phyloP scores from a whole-genome alignment of 2,113 vertebrate species.

The Argyrosomus japonicus region DNA sequence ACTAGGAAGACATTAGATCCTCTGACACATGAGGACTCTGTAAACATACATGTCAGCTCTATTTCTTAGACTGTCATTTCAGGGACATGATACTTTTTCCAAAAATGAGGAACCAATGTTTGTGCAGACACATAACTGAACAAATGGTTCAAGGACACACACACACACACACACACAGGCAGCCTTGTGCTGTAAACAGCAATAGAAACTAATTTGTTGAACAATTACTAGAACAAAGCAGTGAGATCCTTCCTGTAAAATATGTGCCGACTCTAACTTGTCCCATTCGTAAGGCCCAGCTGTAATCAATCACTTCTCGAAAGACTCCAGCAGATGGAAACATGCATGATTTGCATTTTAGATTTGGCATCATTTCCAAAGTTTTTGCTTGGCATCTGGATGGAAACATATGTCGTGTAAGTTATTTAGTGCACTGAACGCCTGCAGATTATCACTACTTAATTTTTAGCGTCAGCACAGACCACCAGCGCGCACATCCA shows the following conservation, averaged over 20 bases:
- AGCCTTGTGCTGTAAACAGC: background rate
- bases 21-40: background rate
- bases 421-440: slow-evolving; percentile 23
- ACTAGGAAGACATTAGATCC: background rate
- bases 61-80: background rate
- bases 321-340: slow-evolving; percentile 47
- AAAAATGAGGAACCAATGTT: background rate
- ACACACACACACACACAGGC: background rate
- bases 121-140: background rate
- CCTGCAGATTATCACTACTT: slow-evolving; percentile 55
- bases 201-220: slow-evolving; percentile 1
- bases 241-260: slow-evolving; percentile 16
- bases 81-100: background rate
- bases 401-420: slow-evolving; percentile 15
- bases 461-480: slow-evolving; percentile 12
- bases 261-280: background rate
- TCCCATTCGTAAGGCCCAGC: background rate
- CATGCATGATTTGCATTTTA: slow-evolving; percentile 31
- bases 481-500: background rate
- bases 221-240: background rate
- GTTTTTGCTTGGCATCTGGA: slow-evolving; percentile 34
- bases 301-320: slow-evolving; percentile 8
- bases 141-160: background rate
- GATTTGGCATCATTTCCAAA: slow-evolving; percentile 16
- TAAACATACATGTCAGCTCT: background rate